A percentile compares a stretch with the other conserved stretches of the same genome.
phyloP scores from a whole-genome alignment of 2,888 invertebrate genomes.

The Metopia argyrocephala region DNA sequence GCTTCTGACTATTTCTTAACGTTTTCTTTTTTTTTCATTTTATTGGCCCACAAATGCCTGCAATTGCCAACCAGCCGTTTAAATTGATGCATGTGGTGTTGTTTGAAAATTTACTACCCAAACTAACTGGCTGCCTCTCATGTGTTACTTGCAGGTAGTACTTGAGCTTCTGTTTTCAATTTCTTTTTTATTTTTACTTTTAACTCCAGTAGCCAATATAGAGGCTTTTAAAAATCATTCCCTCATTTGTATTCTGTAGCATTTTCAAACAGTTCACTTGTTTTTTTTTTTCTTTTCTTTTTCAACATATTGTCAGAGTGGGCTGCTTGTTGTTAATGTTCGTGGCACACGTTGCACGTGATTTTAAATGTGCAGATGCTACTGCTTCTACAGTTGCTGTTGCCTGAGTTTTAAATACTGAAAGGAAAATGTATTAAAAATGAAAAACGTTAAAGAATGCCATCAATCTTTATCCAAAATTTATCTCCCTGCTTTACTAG shows the following conservation, averaged over 20 bases:
- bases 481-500: constrained; percentile 45
- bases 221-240: constrained; percentile 26
- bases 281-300: constrained; percentile 2
- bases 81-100: neutral
- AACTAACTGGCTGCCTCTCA: constrained; percentile 1
- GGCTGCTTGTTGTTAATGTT: constrained; percentile 41
- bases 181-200: neutral
- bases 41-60: constrained; percentile 38
- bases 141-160: constrained; percentile 27
- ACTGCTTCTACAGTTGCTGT: neutral
- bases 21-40: constrained; percentile 20
- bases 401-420: neutral
- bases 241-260: constrained; percentile 35
- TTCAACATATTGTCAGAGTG: neutral
- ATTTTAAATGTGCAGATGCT: constrained; percentile 54
- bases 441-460: constrained; percentile 49
- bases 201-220: constrained; percentile 57
- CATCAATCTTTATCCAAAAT: constrained; percentile 47
- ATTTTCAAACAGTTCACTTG: constrained; percentile 2
- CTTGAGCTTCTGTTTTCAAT: constrained; percentile 25
- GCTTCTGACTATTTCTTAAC: constrained; percentile 14
- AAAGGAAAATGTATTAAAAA: neutral
- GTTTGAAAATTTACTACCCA: neutral
- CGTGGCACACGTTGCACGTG: constrained; percentile 65
- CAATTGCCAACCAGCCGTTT: neutral